These are phyloP conservation scores for Dendropsophus ebraccatus DNA, from an alignment of 2,113 vertebrate genomes.

Conservation along the genomic window DNA sequence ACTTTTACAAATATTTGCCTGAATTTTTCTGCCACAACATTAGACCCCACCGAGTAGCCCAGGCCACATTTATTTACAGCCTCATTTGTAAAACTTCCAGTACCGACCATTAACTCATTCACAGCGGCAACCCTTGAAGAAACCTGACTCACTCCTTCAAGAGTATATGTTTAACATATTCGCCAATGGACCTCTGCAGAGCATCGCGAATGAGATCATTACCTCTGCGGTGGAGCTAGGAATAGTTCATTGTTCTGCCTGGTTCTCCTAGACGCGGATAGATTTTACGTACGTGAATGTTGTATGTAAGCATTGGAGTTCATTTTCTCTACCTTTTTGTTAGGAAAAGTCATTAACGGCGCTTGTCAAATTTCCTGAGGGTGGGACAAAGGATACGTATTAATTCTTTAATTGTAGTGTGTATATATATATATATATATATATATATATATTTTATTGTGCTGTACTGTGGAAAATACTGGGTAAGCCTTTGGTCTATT, in stretches of 20 bases:
- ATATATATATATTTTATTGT: neutral
- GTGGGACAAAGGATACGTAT: neutral
- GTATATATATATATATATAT: neutral
- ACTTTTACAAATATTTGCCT: conserved; percentile 54
- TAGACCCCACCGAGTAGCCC: conserved; percentile 42
- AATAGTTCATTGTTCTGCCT: neutral
- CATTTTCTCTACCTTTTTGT: neutral
- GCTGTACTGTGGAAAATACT: neutral
- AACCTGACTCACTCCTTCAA: neutral
- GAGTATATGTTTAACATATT: conserved; percentile 33
- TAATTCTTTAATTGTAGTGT: neutral
- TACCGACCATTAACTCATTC: conserved; percentile 41
- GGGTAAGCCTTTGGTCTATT: neutral
- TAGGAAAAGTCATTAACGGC: neutral
- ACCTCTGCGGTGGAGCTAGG: neutral
- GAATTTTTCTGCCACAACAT: conserved; percentile 47
- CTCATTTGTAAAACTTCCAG: conserved; percentile 43
- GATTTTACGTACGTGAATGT: neutral
- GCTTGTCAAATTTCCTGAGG: neutral
- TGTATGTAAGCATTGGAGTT: neutral
- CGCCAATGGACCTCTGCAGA: conserved; percentile 9
- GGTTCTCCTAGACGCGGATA: neutral
- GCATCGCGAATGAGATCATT: conserved; percentile 16
- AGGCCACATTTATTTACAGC: conserved; percentile 39
- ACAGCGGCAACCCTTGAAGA: neutral